These are phyloP conservation scores for Erebia epiphron DNA, from an alignment of 2,888 invertebrate species.

Conservation along the genomic window DNA sequence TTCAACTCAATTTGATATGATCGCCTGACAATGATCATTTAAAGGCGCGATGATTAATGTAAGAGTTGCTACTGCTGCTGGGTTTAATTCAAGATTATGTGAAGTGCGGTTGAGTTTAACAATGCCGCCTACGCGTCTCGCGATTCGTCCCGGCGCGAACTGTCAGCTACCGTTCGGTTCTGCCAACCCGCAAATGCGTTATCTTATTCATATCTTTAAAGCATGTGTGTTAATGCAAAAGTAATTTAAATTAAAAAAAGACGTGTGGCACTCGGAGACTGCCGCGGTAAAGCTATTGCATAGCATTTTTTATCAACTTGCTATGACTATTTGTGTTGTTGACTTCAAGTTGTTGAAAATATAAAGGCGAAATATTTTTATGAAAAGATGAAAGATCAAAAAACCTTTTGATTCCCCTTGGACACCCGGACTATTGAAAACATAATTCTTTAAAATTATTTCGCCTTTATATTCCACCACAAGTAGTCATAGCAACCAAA, in stretches of 20 bases:
- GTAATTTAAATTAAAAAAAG: neutral
- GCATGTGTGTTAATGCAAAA: neutral
- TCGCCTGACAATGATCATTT: conserved; percentile 47
- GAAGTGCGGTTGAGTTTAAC: conserved; percentile 61
- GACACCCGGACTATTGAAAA: too few relatives aligned
- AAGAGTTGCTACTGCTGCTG: conserved; percentile 66
- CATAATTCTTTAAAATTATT: too few relatives aligned
- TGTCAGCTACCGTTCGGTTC: conserved; percentile 69
- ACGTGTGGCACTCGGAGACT: too few relatives aligned
- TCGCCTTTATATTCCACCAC: too few relatives aligned
- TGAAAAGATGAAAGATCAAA: too few relatives aligned
- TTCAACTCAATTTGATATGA: conserved; percentile 44
- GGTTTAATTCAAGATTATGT: conserved; percentile 71
- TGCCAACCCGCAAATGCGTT: conserved; percentile 18
- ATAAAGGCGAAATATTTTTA: too few relatives aligned
- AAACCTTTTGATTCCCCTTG: too few relatives aligned
- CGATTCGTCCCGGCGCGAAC: conserved; percentile 56
- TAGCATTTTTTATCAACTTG: too few relatives aligned
- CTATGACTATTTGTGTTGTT: too few relatives aligned
- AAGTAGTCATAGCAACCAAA: too few relatives aligned
- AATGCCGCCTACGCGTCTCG: conserved; percentile 68
- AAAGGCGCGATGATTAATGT: conserved; percentile 65
- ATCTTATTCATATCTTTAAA: conserved; percentile 23
- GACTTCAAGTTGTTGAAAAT: too few relatives aligned
- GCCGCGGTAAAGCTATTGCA: too few relatives aligned